These are phyloP conservation scores for Scaptodrosophila lebanonensis DNA, from an alignment of 1,140 invertebrate species.

Conservation along the genomic window DNA sequence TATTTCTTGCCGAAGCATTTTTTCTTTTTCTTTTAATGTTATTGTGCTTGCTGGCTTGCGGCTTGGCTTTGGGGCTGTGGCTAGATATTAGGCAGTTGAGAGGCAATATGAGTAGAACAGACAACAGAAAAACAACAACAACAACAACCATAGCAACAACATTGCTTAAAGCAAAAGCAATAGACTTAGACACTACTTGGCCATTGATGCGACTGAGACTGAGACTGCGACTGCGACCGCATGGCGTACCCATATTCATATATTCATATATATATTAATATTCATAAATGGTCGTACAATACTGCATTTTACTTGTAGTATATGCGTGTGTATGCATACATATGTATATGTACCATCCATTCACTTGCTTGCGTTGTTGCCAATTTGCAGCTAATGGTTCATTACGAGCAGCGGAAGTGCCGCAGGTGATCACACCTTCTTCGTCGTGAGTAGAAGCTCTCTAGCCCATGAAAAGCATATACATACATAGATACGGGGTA, in stretches of 20 bases:
- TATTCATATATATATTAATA: not conserved
- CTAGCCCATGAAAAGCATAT: too few species aligned
- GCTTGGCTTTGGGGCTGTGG: constrained; percentile 28
- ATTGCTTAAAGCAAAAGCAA: constrained; percentile 53
- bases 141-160: constrained; percentile 30
- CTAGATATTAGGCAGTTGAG: too few species aligned
- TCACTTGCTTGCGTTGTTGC: constrained; percentile 26
- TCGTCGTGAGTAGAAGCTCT: too few species aligned
- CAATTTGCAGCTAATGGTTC: constrained; percentile 24
- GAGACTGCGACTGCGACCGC: constrained; percentile 8
- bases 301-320: too few species aligned
- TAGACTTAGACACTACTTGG: constrained; percentile 49
- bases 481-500: too few species aligned
- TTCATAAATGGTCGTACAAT: too few species aligned
- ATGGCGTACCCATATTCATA: constrained; percentile 9
- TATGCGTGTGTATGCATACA: too few species aligned
- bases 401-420: too few species aligned
- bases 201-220: constrained; percentile 59
- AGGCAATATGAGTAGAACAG: constrained; percentile 17
- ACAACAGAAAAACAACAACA: constrained; percentile 44
- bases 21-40: constrained; percentile 43
- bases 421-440: too few species aligned
- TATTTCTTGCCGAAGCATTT: constrained; percentile 13
- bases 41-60: constrained; percentile 28
- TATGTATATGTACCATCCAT: too few species aligned